Evolutionary conservation across 2,888 invertebrate genomes (phyloP).

Genomic region (Epicampocera succincta): DNA sequence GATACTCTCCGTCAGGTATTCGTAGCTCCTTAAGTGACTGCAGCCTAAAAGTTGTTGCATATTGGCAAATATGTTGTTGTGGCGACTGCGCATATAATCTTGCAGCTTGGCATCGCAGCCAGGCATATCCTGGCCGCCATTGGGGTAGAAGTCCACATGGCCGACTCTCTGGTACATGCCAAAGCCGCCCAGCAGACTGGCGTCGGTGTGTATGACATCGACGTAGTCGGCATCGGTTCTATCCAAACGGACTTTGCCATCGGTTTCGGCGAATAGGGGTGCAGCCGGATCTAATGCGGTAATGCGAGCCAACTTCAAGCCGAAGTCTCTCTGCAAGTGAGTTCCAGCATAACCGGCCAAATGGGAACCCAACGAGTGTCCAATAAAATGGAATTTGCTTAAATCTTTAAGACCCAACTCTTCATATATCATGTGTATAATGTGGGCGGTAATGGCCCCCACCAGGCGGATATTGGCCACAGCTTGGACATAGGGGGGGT

Average conservation of each 20-base stretch:
- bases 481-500: conserved; percentile 94
- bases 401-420: conserved; percentile 83
- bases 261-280: conserved; percentile 92
- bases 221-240: conserved; percentile 93
- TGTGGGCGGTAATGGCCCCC: conserved; percentile 91
- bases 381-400: conserved; percentile 90
- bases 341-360: conserved; percentile 92
- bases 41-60: conserved; percentile 86
- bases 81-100: conserved; percentile 85
- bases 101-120: conserved; percentile 85
- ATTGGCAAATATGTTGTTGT: conserved; percentile 85
- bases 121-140: conserved; percentile 92
- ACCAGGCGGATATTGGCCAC: conserved; percentile 94
- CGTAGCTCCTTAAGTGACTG: conserved; percentile 92
- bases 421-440: conserved; percentile 84
- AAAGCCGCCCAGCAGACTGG: conserved; percentile 89
- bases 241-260: conserved; percentile 91
- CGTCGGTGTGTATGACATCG: conserved; percentile 94
- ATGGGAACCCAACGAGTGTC: conserved; percentile 94
- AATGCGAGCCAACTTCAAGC: conserved; percentile 88
- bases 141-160: conserved; percentile 95
- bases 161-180: conserved; percentile 92
- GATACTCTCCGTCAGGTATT: conserved; percentile 92
- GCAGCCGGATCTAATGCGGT: conserved; percentile 96
- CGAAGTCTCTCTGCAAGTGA: conserved; percentile 86